A percentile compares a stretch with the other conserved stretches of the same genome.
Evolutionary conservation across 2,888 invertebrate species (phyloP).

Genomic region (Blastobasis adustella): DNA sequence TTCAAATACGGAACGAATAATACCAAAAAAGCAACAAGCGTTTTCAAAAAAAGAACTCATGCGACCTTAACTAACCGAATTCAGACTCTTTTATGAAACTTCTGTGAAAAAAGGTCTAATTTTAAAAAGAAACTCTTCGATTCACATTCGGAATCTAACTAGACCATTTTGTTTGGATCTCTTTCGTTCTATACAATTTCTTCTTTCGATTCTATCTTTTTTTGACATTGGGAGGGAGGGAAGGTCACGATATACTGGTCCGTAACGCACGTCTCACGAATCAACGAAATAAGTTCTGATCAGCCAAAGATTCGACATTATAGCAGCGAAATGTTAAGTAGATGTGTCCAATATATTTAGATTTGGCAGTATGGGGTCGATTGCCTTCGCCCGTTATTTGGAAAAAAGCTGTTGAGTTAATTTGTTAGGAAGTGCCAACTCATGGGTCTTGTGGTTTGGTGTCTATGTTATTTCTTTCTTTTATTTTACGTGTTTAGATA

Average conservation of each 20-base stretch:
- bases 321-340: conserved; percentile 11
- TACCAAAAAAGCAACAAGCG: too few relatives aligned
- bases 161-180: conserved; percentile 3
- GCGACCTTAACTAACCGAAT: conserved; percentile 40
- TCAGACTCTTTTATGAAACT: conserved; percentile 32
- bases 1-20: too few relatives aligned
- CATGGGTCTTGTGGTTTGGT: too few relatives aligned
- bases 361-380: conserved; percentile 4
- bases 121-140: conserved; percentile 16
- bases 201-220: conserved; percentile 4
- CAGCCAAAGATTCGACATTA: conserved; percentile 6
- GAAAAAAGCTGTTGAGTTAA: too few relatives aligned
- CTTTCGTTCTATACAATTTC: not conserved
- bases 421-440: too few relatives aligned
- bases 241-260: conserved; percentile 7
- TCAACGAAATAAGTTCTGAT: conserved; percentile 13
- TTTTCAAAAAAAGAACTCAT: conserved; percentile 19
- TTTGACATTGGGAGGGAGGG: not conserved
- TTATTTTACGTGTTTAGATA: too few relatives aligned
- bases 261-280: conserved; percentile 13
- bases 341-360: conserved; percentile 13
- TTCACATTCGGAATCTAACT: conserved; percentile 7
- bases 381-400: not conserved
- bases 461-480: too few relatives aligned
- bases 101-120: conserved; percentile 23